Conservation (phyloP, 2,113 vertebrate species). For the Cheirogaleus medius region DNA sequence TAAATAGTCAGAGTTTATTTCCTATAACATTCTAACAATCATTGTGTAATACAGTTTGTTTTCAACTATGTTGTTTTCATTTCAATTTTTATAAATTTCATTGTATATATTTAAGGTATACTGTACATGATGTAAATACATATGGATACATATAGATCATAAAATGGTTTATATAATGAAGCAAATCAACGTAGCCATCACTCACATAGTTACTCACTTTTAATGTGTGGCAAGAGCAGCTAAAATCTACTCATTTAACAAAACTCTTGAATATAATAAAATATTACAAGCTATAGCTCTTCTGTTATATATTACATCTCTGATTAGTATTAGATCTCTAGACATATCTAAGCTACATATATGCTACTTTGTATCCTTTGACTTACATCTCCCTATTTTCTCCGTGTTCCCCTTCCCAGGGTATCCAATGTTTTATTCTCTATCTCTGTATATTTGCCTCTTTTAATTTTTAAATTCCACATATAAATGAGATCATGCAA, state of each 20-base stretch:
- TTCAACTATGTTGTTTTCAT: not conserved
- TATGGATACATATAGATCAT: not conserved
- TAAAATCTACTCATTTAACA: not conserved
- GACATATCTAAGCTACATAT: not conserved
- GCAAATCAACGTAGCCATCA: not conserved
- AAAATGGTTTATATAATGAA: not conserved
- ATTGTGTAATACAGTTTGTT: not conserved
- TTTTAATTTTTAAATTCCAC: not conserved
- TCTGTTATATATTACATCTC: accelerated
- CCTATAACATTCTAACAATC: not conserved
- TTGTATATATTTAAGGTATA: not conserved
- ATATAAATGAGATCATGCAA: not conserved
- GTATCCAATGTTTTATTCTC: not conserved
- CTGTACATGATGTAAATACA: not conserved
- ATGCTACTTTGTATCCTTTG: not conserved
- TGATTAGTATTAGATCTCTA: not conserved
- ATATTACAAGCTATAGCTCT: not conserved
- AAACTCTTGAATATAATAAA: not conserved
- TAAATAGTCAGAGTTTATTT: not conserved
- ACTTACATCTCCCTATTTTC: not conserved
- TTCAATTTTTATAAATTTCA: not conserved
- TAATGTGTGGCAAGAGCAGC: not conserved
- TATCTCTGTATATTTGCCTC: not conserved
- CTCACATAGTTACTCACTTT: not conserved
- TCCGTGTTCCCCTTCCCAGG: not conserved